Evolutionary conservation across 2,113 vertebrate species (phyloP).

Genomic region (Tympanuchus pallidicinctus): DNA sequence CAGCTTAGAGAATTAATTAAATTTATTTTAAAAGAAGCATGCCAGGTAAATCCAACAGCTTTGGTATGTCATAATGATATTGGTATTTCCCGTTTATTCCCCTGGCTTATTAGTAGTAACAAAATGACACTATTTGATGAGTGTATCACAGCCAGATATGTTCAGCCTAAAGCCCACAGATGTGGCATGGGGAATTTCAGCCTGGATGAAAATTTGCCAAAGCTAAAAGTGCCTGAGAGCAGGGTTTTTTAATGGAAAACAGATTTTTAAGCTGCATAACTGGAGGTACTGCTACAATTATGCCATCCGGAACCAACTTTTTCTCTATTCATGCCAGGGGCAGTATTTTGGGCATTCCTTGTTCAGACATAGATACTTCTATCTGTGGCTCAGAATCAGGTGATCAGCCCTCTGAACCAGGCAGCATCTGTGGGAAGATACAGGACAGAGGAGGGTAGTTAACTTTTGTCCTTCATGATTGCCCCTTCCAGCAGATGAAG

Average conservation of each 20-base stretch:
- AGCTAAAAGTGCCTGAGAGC: background rate
- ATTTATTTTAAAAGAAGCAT: constrained; percentile 14
- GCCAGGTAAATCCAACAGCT: background rate
- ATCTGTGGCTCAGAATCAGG: background rate
- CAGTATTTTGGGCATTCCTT: background rate
- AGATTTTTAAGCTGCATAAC: background rate
- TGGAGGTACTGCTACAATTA: background rate
- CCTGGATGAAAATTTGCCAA: background rate
- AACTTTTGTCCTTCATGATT: background rate
- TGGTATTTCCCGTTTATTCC: background rate
- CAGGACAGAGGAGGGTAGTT: background rate
- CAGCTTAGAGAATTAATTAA: background rate
- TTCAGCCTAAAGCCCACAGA: background rate
- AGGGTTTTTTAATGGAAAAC: background rate
- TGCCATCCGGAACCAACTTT: background rate
- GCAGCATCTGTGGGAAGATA: background rate
- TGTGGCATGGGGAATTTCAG: rapidly evolving
- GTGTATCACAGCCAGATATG: background rate
- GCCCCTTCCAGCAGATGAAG: background rate
- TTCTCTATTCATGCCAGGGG: rapidly evolving
- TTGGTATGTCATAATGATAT: background rate
- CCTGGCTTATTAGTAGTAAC: background rate
- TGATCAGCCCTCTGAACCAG: background rate
- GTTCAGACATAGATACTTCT: background rate
- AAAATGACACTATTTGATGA: background rate